These are phyloP conservation scores for Erythrocercus mccallii DNA, from an alignment of 2,113 vertebrate genomes.

Conservation along the genomic window DNA sequence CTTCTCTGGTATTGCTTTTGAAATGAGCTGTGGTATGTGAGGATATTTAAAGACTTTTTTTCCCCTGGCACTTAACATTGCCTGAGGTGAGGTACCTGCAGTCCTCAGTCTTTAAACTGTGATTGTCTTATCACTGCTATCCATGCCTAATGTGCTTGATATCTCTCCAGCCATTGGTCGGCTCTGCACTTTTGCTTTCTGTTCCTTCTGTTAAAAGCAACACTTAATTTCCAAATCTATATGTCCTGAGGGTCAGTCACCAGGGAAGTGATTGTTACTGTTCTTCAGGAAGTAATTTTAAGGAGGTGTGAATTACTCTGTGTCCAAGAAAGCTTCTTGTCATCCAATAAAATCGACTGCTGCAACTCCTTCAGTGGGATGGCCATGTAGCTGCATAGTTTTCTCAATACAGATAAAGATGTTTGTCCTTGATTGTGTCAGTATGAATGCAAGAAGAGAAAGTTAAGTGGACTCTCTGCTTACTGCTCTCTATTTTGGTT, in stretches of 20 bases:
- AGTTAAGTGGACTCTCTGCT: background rate
- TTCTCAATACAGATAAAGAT: background rate
- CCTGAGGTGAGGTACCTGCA: background rate
- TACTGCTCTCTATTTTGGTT: background rate
- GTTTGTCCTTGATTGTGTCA: rapidly evolving
- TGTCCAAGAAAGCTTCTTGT: background rate
- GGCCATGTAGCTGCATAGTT: rapidly evolving
- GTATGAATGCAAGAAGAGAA: background rate
- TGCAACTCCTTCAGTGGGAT: background rate
- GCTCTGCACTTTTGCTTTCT: background rate
- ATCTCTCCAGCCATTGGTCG: background rate
- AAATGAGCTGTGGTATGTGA: background rate
- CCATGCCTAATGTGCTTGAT: background rate
- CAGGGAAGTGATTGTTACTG: background rate
- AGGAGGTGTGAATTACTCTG: background rate
- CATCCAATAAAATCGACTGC: background rate
- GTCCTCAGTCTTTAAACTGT: background rate
- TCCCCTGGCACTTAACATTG: background rate
- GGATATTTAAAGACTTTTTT: background rate
- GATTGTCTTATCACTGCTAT: background rate
- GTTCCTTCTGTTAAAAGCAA: background rate
- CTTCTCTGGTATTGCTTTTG: background rate
- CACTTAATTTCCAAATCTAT: conserved; percentile 6
- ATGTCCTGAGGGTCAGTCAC: background rate
- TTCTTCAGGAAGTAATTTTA: background rate